Conservation (phyloP, 2,113 vertebrate species). For the Acanthochromis polyacanthus region DNA sequence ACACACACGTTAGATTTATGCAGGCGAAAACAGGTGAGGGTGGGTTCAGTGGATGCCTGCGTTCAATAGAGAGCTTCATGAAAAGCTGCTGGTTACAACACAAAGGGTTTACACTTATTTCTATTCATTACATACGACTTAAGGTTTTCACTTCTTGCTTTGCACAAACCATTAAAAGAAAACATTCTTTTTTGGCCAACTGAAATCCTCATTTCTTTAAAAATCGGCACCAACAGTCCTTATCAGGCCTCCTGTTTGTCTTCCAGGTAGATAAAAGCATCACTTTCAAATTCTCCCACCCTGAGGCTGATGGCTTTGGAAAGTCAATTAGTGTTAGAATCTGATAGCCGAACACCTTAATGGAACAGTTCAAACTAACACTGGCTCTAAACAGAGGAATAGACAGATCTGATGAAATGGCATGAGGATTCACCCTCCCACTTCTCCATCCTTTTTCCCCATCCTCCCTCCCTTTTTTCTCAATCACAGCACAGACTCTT, state of each 20-base stretch:
- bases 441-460: conserved; percentile 45
- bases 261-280: conserved; percentile 72
- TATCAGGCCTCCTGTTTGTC: conserved; percentile 66
- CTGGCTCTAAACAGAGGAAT: conserved; percentile 75
- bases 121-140: conserved; percentile 1
- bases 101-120: not conserved
- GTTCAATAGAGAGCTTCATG: conserved; percentile 17
- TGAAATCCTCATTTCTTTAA: conserved; percentile 24
- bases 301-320: conserved; percentile 73
- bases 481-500: conserved; percentile 80
- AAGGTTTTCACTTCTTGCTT: conserved; percentile 3
- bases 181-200: conserved; percentile 24
- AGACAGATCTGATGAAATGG: conserved; percentile 80
- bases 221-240: conserved; percentile 29
- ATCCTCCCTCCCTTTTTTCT: conserved; percentile 54
- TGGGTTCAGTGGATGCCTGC: conserved; percentile 20
- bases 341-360: conserved; percentile 79
- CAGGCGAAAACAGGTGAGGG: conserved; percentile 23
- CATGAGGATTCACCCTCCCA: conserved; percentile 70
- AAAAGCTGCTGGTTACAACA: not conserved
- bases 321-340: conserved; percentile 82
- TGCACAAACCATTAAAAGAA: conserved; percentile 30
- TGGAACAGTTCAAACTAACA: conserved; percentile 73
- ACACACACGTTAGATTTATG: conserved; percentile 24
- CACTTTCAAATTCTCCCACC: conserved; percentile 71